Conservation (phyloP, 2,888 invertebrate species). For the Pristionchus entomophagus region DNA sequence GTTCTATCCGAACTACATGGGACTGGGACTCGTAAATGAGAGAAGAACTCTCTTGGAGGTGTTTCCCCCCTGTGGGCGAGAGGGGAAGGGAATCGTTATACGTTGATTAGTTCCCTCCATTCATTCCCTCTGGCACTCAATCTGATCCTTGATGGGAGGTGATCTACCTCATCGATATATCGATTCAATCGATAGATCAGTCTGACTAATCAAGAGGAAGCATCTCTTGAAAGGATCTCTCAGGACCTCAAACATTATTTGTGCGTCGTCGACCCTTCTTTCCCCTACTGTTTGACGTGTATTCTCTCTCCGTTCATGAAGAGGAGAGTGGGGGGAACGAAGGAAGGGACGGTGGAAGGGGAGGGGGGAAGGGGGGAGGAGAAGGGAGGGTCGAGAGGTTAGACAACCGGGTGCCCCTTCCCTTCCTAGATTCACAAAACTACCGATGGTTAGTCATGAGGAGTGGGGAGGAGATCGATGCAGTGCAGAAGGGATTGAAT, state of each 20-base stretch:
- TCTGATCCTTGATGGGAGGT: neutral
- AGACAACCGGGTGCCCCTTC: slow-evolving; percentile 29
- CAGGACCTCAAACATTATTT: slow-evolving; percentile 34
- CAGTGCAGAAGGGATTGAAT: neutral
- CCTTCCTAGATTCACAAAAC: slow-evolving; percentile 7
- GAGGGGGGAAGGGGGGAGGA: neutral
- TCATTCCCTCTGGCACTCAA: slow-evolving; percentile 6
- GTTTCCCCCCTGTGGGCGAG: slow-evolving; percentile 9
- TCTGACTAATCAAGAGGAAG: slow-evolving; percentile 5
- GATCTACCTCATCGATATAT: neutral
- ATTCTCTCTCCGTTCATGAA: slow-evolving; percentile 36
- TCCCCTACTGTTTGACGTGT: slow-evolving; percentile 40
- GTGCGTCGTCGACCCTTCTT: slow-evolving; percentile 12
- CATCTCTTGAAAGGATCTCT: slow-evolving; percentile 1
- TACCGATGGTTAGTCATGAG: slow-evolving; percentile 18
- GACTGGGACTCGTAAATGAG: neutral
- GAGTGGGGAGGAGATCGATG: slow-evolving; percentile 1
- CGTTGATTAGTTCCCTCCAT: slow-evolving; percentile 20
- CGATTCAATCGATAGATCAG: neutral
- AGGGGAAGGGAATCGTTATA: slow-evolving; percentile 3
- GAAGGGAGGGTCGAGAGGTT: slow-evolving; percentile 38
- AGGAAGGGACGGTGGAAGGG: neutral
- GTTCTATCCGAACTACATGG: neutral
- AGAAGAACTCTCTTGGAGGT: neutral
- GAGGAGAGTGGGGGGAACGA: slow-evolving; percentile 13